phyloP scores from a whole-genome alignment of 2,888 invertebrate species.

The Dioctria linearis region DNA sequence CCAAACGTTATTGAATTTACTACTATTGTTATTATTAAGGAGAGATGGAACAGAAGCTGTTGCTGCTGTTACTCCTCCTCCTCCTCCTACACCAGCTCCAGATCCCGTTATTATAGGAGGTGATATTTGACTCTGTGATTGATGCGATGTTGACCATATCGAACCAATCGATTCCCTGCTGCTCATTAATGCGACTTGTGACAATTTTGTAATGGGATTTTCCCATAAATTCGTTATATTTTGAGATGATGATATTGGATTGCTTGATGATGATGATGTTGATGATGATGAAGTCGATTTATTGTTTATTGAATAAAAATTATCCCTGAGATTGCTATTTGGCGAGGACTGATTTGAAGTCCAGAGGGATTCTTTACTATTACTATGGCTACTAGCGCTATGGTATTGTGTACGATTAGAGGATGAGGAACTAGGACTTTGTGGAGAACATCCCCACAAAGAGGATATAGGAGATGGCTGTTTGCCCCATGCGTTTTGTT shows the following conservation, averaged over 20 bases:
- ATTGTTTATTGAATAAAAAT: conserved; percentile 62
- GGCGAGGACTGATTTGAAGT: conserved; percentile 68
- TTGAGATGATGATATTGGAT: conserved; percentile 39
- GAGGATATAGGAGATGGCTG: conserved; percentile 46
- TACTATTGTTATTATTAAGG: conserved; percentile 17
- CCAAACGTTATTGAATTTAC: conserved; percentile 68
- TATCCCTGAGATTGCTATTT: conserved; percentile 65
- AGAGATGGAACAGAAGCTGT: conserved; percentile 14
- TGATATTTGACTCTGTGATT: conserved; percentile 49
- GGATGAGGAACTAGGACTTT: conserved; percentile 53
- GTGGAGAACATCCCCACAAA: conserved; percentile 67
- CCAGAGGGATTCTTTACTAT: conserved; percentile 70
- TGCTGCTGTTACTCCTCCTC: neutral
- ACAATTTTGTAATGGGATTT: conserved; percentile 60
- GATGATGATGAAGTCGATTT: conserved; percentile 59
- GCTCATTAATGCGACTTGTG: conserved; percentile 57
- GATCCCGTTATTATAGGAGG: neutral
- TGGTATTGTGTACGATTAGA: conserved; percentile 61
- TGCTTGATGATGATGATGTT: conserved; percentile 58
- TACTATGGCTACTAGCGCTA: conserved; percentile 65
- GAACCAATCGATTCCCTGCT: conserved; percentile 59
- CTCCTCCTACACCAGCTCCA: too few relatives aligned
- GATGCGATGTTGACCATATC: conserved; percentile 59
- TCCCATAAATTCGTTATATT: conserved; percentile 60
- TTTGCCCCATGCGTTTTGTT: conserved; percentile 56